Percentiles rank a stretch among this genome's conserved stretches.
phyloP scores from a whole-genome alignment of 2,113 vertebrate genomes.

The Balaeniceps rex region DNA sequence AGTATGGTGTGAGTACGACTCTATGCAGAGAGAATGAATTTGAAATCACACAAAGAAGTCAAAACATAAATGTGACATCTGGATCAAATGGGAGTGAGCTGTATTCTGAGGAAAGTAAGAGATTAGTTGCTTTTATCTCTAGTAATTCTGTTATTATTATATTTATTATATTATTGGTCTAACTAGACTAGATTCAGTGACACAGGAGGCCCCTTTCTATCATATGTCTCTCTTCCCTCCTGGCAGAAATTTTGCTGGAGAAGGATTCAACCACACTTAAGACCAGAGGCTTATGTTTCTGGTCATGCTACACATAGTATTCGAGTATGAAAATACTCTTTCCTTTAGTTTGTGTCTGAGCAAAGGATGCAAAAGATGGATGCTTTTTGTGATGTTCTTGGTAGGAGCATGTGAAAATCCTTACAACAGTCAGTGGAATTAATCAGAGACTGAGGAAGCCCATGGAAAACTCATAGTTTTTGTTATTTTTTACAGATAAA shows the following conservation, averaged over 20 bases:
- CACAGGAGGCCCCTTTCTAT: neutral
- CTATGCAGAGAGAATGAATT: constrained; percentile 9
- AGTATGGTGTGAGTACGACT: neutral
- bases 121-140: neutral
- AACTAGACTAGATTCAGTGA: neutral
- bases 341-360: neutral
- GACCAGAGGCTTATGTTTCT: neutral
- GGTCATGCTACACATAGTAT: neutral
- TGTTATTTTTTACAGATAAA: constrained; percentile 57
- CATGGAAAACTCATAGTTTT: neutral
- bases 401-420: neutral
- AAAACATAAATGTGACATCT: neutral
- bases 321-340: neutral
- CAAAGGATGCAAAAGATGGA: neutral
- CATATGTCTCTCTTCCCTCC: neutral
- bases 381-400: neutral
- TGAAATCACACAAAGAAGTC: constrained; percentile 30
- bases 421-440: neutral
- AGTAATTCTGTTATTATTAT: neutral
- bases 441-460: neutral
- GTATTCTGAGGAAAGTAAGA: constrained; percentile 63
- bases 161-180: neutral
- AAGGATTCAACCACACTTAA: neutral
- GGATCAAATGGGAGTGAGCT: constrained; percentile 17
- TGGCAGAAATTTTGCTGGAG: neutral